These are phyloP conservation scores for Calidris pugnax DNA, from an alignment of 2,113 vertebrate genomes.

Conservation along the genomic window DNA sequence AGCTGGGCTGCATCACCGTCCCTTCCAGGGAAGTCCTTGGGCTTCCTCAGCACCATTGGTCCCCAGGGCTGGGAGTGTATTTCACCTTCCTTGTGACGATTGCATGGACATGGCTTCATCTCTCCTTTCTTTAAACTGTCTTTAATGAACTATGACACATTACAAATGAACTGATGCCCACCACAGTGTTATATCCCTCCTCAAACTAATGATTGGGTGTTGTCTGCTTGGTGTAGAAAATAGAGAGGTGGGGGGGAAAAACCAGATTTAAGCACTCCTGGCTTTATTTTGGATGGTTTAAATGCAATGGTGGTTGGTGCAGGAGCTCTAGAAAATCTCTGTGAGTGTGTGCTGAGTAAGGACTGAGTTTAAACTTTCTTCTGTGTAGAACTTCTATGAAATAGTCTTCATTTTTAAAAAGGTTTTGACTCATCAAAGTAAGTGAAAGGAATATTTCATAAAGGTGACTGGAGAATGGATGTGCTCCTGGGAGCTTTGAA, in stretches of 20 bases:
- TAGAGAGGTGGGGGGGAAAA: rapidly evolving
- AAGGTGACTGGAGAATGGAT: background rate
- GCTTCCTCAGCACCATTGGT: rapidly evolving
- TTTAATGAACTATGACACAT: rapidly evolving
- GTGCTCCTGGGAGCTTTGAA: background rate
- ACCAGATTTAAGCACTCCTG: background rate
- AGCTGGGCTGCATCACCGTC: background rate
- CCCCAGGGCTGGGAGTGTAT: rapidly evolving
- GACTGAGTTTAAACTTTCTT: background rate
- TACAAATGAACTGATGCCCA: background rate
- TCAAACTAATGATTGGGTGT: rapidly evolving
- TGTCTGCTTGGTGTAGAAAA: background rate
- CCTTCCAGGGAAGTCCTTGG: no score
- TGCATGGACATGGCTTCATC: rapidly evolving
- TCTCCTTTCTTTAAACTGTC: no score
- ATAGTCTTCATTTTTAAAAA: background rate
- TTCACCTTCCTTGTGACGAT: background rate
- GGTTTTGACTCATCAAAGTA: background rate
- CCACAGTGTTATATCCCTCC: rapidly evolving
- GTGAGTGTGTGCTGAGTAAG: background rate
- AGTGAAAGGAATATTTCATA: background rate
- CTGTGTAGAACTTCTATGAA: background rate
- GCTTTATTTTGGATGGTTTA: background rate
- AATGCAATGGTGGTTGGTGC: background rate
- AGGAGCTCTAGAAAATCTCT: background rate